Base-by-base conservation (phyloP, 1,140 invertebrate species). In the honey bee (Apis mellifera) region DNA sequence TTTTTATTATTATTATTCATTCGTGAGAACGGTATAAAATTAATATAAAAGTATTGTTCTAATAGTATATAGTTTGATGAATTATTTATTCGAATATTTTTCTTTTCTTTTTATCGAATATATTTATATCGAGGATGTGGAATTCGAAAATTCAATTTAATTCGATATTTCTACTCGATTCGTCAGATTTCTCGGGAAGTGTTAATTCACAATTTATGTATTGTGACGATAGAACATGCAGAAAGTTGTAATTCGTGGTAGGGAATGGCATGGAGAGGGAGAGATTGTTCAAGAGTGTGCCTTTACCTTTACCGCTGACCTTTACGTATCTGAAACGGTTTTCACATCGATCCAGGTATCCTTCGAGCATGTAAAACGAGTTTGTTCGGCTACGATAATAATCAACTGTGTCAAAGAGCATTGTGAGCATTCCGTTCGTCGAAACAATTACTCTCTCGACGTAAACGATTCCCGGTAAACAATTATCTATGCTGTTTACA, bases 271-370 rank as follows among this genome's bases (percentile, higher is more conserved):
- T 23, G 62, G 54, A 32, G 32, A 82, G 32, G 32, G 50, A 60
- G 74, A 75, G 64, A 86, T 82, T 76, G 75, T 26, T 62, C 73
- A 21, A 26, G 52, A 1, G 32, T 70, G 64, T 62, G 62, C 55
- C 64, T 73, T 76, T 83, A 71, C 59, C 65, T 87, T 83, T 79
- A 77, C 64, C 72, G 81, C 19, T 86, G 86, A 87, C 86, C 86
- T 87, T 87, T 87, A 55, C 71, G 65, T 76, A 76, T 19, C 21
- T 73, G 70, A 86, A 85, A 80, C 68, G 68, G 48, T 60, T 48
- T 60, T 70, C n/a, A 54, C 60, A 87, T 84, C 84, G 85, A 87
- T 87, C 84, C 80, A 52, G 23, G 64, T 71, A 65, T 65, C 62
- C 85, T 72, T 64, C 59, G 79, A 19, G 62, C 52, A 52, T 60